Evolutionary conservation across 2,113 vertebrate genomes (phyloP), one percentile per base, ranked within the genome.

Genomic region (Clarias gariepinus): DNA sequence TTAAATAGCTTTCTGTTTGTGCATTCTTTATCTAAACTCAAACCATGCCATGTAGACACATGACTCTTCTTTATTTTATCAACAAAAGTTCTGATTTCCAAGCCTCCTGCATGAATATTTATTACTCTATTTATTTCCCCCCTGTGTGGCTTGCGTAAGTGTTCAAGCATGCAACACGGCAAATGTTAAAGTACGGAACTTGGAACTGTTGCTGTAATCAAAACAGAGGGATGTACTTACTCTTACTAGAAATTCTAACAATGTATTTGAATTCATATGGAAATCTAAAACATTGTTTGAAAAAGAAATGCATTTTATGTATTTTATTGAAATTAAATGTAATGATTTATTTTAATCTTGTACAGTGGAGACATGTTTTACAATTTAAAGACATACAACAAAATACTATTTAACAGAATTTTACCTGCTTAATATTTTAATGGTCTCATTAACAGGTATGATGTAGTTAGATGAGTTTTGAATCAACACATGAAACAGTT

Each of bases 201-300:
- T 13, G 41, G 41, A 52, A 52, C 13, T 55, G 52, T 16, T 78
- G 47, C 74, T 83, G 47, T 69, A 25, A 4, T 41, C 25, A 41
- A 25, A 61, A 58, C 33, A 1, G 53, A 78, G n/a, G 76, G 55
- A 30, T 83, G 53, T 15, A 71, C 36, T 33, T 19, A 60, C 58
- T 36, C 12, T 58, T 68, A 58, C 30, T 47, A 9, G 15, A 61
- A 11, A 76, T 95, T 92, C 93, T 93, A 90, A 95, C 93, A 95
- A 90, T 98, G 97, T 98, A 98, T 94, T 95, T 96, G 96, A 96
- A 94, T 95, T 95, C 95, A 93, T 96, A 96, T 96, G 95, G 89
- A 94, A 95, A 93, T 94, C 94, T 93, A 87, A 79, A 93, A 94
- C 91, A n/a, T 10, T 69, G 28, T 57, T 69, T 55, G 64, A n/a